Evolutionary conservation across 2,888 invertebrate species (phyloP), one percentile per base, ranked within the genome.

Genomic region (Caenorhabditis japonica): DNA sequence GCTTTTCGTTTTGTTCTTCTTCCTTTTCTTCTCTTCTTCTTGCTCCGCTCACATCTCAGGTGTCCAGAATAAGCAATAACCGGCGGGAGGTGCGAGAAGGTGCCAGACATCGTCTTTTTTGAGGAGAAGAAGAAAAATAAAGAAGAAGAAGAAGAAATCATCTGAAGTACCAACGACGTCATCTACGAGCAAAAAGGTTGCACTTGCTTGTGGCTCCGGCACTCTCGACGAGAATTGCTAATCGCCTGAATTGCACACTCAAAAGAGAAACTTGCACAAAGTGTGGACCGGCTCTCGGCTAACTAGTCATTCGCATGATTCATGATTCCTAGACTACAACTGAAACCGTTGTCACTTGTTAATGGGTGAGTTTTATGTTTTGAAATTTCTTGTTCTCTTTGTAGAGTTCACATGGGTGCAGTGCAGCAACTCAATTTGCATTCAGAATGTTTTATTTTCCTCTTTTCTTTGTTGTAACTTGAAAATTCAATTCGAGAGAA

Each of bases 191-290:
- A 36, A 49, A 53, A 39, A 30, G 64, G 56, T 64, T 56, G 64
- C 56, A 56, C 64, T 64, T n/a, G n/a, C n/a, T n/a, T n/a, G n/a
- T n/a, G n/a, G 53, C 55, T 62, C 62, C 62, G 62, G 62, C 53
- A 62, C 62, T 62, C 62, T 62, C 62, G 62, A 62, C 62, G 53
- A n/a, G 64, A 64, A 64, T 64, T 64, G 64, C 64, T 64, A 64
- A 64, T 64, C 64, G 64, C 47, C 46, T 55, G 64, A 55, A 62
- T 62, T 62, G 62, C 62, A 62, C 62, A 62, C 62, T 62, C 62
- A 39, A 46, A 44, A 46, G n/a, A n/a, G n/a, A n/a, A n/a, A 53
- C 61, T 53, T 51, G 41, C 38, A n/a, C n/a, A n/a, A n/a, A n/a
- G n/a, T n/a, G n/a, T n/a, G n/a, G n/a, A n/a, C n/a, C n/a, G n/a